Evolutionary conservation across 1,140 invertebrate species (phyloP).

Genomic region (Linepithema humile): DNA sequence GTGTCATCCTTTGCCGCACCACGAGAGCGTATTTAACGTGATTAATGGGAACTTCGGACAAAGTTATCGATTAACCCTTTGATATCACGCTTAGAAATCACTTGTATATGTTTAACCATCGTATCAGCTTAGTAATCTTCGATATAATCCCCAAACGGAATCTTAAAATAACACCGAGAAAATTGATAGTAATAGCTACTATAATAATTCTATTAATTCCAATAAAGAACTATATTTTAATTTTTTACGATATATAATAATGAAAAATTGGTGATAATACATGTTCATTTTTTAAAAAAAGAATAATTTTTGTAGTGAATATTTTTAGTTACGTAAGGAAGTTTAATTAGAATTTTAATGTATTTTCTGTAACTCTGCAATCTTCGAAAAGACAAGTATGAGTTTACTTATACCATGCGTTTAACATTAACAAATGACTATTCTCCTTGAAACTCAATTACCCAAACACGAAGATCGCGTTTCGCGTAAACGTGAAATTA

Average conservation of each 20-base stretch:
- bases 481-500: background rate
- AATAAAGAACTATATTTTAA: slow-evolving; percentile 9
- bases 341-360: background rate
- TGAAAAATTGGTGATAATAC: background rate
- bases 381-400: background rate
- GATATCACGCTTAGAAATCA: slow-evolving; percentile 30
- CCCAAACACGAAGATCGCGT: background rate
- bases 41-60: slow-evolving; percentile 26
- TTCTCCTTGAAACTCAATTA: slow-evolving; percentile 4
- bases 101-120: slow-evolving; percentile 18
- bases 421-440: slow-evolving; percentile 7
- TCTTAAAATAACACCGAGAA: too few relatives aligned
- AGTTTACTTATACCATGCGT: background rate
- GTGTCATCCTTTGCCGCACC: background rate
- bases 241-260: background rate
- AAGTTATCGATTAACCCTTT: slow-evolving; percentile 41
- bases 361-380: background rate
- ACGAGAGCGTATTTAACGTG: slow-evolving; percentile 13
- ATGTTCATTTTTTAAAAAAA: background rate
- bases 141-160: background rate
- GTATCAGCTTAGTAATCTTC: background rate
- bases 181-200: too few relatives aligned
- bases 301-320: background rate
- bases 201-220: background rate
- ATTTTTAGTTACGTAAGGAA: background rate